Base-by-base conservation (phyloP, 2,888 invertebrate genomes). In the Cataglyphis cursor region DNA sequence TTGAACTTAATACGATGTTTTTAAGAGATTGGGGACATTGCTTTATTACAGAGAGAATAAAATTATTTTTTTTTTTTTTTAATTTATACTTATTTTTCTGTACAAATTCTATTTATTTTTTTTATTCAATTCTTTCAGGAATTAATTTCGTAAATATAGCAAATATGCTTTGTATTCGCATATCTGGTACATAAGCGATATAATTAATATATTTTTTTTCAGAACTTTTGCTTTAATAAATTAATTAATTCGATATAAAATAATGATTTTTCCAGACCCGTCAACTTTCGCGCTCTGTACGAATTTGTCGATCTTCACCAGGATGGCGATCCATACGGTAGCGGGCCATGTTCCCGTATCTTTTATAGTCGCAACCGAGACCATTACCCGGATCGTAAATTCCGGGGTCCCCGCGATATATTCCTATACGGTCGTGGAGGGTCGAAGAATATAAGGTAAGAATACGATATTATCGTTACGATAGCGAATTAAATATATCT, bases 251-350 rank as follows among this genome's bases (percentile, higher is more conserved):
- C 9, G n/a, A 41, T 5, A 24, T 28, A 8, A 6, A 51, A n/a
- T 18, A 5, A 48, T 48, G 38, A 51, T 24, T 51, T 31, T 81
- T 84, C 15, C 93, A 98, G 98, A 91, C 98, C 98, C 0, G 96
- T 98, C 66, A 97, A 97, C 91, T 98, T 98, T 94, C 97, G 97
- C 93, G 97, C 98, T 0, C 96, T 98, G 38, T 98, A 98, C 95
- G 98, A 98, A 95, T 98, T 98, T 93, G 98, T 98, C 61, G 98
- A 98, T 94, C 95, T 98, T 10, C 97, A 98, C 91, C 97, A 98
- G 95, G 98, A 98, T 89, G 98, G 98, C 0, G 97, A 97, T 90
- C 96, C 97, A 0, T 97, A 97, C 95, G 97, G 97, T 6, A 96
- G 96, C 48, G 97, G 97, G 0, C 95, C 96, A 0, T 98, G 98